Evolutionary conservation across 2,888 invertebrate species (phyloP), one percentile per base, ranked within the genome.

Genomic region (Mechanitis mazaeus): DNA sequence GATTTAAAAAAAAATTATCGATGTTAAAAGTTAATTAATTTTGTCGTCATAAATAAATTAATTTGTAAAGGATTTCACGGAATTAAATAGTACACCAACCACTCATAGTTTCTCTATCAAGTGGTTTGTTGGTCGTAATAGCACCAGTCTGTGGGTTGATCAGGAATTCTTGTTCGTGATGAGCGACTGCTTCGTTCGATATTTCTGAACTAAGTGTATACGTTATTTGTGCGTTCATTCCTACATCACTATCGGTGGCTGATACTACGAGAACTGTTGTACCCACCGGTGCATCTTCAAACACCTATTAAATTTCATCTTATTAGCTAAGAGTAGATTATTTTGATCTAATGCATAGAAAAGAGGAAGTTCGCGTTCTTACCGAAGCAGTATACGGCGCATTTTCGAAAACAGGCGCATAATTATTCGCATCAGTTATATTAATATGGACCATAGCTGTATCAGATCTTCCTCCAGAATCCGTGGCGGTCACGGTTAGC

Each of bases 81-180:
- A 20, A 35, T 1, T 42, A 42, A 3, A 9, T 33, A 28, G 11
- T 12, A 42, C 5, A 64, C 80, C 77, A 57, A 90, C 91, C 94
- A 68, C 93, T 93, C 70, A 91, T 91, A 20, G 93, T 92, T 83
- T 99, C 99, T 35, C 98, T 91, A 80, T 99, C 98, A 55, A 99
- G 84, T 2, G 92, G 78, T 68, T 94, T 94, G 20, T 95, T 95
- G 0, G 98, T 98, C 0, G 95, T 93, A 45, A 99, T 96, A 0
- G 97, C 97, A 0, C 99, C 99, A 0, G 97, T 98, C 78, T 95
- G 95, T 0, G 96, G 92, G 80, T 99, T 97, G 69, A 99, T 98
- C 7, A 94, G 90, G 80, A 99, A 99, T 69, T 93, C 93, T 70
- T 93, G 93, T 12, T 93, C 93, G 7, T 91, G 90, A 55, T 92